Percentiles rank a stretch among this genome's conserved stretches.
Conservation (phyloP, 2,888 invertebrate species). For the Dryobotodes eremita region DNA sequence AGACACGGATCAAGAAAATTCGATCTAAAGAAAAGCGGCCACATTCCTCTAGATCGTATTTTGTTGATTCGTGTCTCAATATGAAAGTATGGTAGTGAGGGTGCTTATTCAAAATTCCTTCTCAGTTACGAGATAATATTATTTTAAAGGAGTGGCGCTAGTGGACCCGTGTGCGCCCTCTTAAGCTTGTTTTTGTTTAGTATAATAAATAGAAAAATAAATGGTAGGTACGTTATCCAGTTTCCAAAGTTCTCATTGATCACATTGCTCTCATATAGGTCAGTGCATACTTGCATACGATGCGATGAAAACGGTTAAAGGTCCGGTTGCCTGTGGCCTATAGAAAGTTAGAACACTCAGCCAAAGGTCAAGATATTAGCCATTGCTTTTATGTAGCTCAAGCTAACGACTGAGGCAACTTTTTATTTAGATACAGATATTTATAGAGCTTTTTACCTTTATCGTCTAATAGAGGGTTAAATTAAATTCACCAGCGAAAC, state of each 20-base stretch:
- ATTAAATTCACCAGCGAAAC: neutral
- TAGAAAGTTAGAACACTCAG: conserved; percentile 61
- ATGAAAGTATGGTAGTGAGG: no score
- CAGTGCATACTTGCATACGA: neutral
- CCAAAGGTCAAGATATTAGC: conserved; percentile 58
- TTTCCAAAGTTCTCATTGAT: conserved; percentile 12
- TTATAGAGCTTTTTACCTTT: neutral
- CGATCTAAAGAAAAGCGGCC: no score
- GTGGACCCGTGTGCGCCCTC: no score
- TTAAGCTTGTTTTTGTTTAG: no score
- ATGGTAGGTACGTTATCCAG: neutral
- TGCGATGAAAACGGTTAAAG: conserved; percentile 13
- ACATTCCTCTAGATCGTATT: no score
- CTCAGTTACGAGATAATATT: no score
- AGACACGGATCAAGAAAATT: no score
- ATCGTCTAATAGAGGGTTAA: neutral
- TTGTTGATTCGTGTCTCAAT: no score
- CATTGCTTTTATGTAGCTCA: conserved; percentile 34
- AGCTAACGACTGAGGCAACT: neutral
- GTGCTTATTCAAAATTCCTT: no score
- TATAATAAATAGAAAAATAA: no score
- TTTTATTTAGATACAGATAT: neutral
- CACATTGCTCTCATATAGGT: neutral
- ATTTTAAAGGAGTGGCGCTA: no score
- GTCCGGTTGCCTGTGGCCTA: conserved; percentile 18